phyloP scores from a whole-genome alignment of 1,140 invertebrate genomes.

The Anoplophora glabripennis region DNA sequence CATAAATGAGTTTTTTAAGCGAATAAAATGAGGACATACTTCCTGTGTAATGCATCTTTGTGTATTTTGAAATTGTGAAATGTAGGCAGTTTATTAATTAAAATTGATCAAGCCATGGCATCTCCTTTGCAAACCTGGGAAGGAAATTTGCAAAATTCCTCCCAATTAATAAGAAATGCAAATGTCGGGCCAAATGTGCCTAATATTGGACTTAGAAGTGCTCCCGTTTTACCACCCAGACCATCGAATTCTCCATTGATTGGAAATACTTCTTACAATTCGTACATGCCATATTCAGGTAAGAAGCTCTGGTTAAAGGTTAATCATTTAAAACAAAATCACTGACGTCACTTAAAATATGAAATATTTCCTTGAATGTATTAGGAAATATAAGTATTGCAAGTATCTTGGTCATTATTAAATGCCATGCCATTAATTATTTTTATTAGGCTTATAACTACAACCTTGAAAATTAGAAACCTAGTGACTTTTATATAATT shows the following conservation, averaged over 20 bases:
- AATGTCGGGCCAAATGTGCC: conserved; percentile 15
- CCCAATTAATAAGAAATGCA: conserved; percentile 28
- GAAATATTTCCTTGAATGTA: not conserved
- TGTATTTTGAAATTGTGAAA: too few relatives aligned
- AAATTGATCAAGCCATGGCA: too few relatives aligned
- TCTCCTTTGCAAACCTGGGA: not conserved
- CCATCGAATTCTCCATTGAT: conserved; percentile 26
- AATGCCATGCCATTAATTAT: not conserved
- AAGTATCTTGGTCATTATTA: not conserved
- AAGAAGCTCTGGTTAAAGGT: conserved; percentile 3
- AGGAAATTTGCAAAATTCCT: conserved; percentile 29
- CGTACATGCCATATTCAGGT: conserved; percentile 26
- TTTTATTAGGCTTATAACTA: not conserved
- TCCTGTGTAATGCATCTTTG: too few relatives aligned
- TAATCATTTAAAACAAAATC: not conserved
- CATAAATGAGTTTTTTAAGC: too few relatives aligned
- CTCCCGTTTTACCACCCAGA: conserved; percentile 42
- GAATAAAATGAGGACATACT: too few relatives aligned
- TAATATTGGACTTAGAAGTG: conserved; percentile 16
- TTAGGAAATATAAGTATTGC: not conserved
- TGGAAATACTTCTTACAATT: conserved; percentile 13
- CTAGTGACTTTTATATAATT: conserved; percentile 3
- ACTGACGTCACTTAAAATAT: not conserved
- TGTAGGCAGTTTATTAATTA: too few relatives aligned
- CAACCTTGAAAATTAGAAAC: not conserved